Conservation (phyloP, 2,797 vertebrate genomes). For the Cossypha niveicapilla region DNA sequence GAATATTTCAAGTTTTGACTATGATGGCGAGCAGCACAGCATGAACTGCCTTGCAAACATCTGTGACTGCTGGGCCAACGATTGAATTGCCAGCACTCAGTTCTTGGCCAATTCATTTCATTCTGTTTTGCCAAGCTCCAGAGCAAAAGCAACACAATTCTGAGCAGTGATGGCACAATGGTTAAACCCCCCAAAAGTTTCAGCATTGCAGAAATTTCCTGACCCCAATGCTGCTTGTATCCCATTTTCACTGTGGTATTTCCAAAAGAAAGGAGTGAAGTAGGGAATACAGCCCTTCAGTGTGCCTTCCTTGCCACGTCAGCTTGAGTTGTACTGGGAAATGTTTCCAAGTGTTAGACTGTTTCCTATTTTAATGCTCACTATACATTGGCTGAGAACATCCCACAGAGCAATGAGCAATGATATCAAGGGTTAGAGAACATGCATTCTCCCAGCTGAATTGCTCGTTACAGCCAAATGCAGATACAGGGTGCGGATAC, state of each 20-base stretch:
- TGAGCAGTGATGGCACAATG: not conserved
- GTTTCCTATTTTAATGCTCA: not conserved
- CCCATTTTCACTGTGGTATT: not conserved
- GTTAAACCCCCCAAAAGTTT: not conserved
- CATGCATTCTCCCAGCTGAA: not conserved
- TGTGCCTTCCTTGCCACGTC: rapidly evolving
- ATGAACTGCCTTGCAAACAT: not conserved
- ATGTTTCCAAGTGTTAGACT: not conserved
- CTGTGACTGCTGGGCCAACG: not conserved
- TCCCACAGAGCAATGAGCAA: not conserved
- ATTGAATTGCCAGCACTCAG: not conserved
- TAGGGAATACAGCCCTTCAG: not conserved
- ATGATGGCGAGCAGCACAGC: not conserved
- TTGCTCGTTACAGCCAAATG: not conserved
- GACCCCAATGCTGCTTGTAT: not conserved
- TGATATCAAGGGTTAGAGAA: not conserved
- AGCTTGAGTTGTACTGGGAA: not conserved
- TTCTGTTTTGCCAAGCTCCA: not conserved
- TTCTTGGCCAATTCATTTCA: not conserved
- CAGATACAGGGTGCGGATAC: not conserved
- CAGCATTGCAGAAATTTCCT: not conserved
- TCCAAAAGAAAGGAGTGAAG: not conserved
- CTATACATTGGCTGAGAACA: not conserved
- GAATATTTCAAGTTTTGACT: not conserved
- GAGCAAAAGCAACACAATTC: not conserved